phyloP scores from a whole-genome alignment of 2,113 vertebrate species.

The human region DNA sequence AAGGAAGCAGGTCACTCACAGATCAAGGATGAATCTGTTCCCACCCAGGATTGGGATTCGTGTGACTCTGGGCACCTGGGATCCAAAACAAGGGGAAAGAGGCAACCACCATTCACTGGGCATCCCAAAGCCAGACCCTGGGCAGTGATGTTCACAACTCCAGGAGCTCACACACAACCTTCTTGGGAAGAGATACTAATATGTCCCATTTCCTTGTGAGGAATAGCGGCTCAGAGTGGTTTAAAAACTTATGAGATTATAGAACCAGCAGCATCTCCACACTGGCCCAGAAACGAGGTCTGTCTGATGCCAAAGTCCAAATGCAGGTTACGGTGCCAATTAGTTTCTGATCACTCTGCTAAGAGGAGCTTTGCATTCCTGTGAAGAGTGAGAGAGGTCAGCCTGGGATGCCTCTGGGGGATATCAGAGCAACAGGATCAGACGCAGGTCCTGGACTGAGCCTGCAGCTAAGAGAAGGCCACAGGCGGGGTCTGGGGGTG shows the following conservation, averaged over 20 bases:
- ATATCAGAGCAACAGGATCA: background rate
- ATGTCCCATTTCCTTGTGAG: background rate
- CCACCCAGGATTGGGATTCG: background rate
- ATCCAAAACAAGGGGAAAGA: background rate
- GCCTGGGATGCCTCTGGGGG: no score
- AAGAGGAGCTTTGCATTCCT: background rate
- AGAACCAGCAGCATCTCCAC: background rate
- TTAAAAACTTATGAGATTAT: background rate
- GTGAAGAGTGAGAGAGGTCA: no score
- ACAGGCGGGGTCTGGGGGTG: background rate
- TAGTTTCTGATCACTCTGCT: background rate
- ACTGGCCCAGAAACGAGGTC: background rate
- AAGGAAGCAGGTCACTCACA: background rate
- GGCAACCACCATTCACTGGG: background rate
- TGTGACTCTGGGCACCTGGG: background rate
- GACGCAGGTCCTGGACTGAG: background rate
- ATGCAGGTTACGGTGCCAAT: background rate
- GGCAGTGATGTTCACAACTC: rapidly evolving
- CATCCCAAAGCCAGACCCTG: rapidly evolving
- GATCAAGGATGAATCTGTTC: background rate
- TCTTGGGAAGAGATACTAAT: background rate
- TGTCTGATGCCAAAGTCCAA: background rate
- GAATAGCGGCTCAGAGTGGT: background rate
- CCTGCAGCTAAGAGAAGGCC: background rate
- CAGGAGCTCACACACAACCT: no score